These are phyloP conservation scores for Lasioglossum morio DNA, from an alignment of 2,888 invertebrate genomes.

Conservation along the genomic window DNA sequence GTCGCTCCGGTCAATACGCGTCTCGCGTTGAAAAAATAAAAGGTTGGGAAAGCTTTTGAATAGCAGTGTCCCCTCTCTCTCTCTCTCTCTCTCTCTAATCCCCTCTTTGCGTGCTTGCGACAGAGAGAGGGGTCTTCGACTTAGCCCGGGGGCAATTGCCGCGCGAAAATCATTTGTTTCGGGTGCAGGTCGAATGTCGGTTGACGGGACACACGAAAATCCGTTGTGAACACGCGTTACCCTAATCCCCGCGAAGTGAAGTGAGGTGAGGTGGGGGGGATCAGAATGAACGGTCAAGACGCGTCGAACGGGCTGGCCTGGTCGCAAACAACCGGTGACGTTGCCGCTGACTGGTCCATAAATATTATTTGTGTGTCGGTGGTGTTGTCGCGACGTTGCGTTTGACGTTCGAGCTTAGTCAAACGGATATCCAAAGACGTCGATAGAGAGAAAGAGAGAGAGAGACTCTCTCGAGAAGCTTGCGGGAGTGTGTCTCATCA, in stretches of 20 bases:
- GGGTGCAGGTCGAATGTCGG: not conserved
- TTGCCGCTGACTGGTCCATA: slow-evolving; percentile 59
- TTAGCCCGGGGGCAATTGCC: not conserved
- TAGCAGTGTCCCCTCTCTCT: not conserved
- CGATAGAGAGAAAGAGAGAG: not conserved
- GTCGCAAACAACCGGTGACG: slow-evolving; percentile 36
- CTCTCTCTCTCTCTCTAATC: not conserved
- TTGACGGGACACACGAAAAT: not conserved
- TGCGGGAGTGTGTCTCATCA: no score
- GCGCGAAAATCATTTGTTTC: not conserved
- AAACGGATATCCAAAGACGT: not conserved
- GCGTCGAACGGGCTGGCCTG: slow-evolving; percentile 28
- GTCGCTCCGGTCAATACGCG: slow-evolving; percentile 27
- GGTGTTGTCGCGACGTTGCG: slow-evolving; percentile 32
- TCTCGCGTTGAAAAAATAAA: slow-evolving; percentile 17
- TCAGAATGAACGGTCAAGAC: slow-evolving; percentile 30
- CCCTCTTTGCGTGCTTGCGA: not conserved
- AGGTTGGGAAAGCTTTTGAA: not conserved
- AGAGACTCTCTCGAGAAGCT: no score
- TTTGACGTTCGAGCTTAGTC: slow-evolving; percentile 29
- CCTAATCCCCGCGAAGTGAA: not conserved
- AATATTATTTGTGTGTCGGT: slow-evolving; percentile 67
- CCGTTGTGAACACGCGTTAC: not conserved
- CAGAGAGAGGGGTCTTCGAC: not conserved
- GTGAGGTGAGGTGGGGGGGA: slow-evolving; percentile 2